Percentiles rank a stretch among this genome's conserved stretches.
Evolutionary conservation across 2,888 invertebrate genomes (phyloP).

Genomic region (Scrobipalpa costella): DNA sequence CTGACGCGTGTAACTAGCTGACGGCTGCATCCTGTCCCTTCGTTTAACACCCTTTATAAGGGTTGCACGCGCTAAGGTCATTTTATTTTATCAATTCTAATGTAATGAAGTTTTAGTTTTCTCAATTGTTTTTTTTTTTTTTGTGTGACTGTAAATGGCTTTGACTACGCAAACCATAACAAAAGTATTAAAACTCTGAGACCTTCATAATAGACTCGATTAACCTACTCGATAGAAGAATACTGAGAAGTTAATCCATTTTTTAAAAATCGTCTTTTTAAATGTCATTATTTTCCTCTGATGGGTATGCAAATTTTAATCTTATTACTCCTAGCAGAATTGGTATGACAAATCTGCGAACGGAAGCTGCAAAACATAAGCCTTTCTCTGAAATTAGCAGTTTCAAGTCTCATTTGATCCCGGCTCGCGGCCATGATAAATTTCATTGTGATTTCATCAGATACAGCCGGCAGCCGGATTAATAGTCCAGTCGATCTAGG

Average conservation of each 20-base stretch:
- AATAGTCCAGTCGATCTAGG: neutral
- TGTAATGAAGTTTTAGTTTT: too few relatives aligned
- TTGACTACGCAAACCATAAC: too few relatives aligned
- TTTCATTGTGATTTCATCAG: constrained; percentile 14
- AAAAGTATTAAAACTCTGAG: too few relatives aligned
- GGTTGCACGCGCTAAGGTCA: neutral
- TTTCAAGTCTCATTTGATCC: neutral
- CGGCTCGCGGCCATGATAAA: neutral
- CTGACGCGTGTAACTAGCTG: neutral
- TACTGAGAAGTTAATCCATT: too few relatives aligned
- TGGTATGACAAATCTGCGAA: neutral
- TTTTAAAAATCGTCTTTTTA: too few relatives aligned
- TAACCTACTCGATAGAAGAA: too few relatives aligned
- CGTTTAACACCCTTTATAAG: neutral
- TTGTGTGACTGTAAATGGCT: too few relatives aligned
- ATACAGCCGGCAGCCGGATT: constrained; percentile 22
- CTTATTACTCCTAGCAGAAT: neutral
- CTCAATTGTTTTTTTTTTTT: too few relatives aligned
- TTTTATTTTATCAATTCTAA: too few relatives aligned
- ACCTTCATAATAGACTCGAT: too few relatives aligned
- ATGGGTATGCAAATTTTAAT: neutral
- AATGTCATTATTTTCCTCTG: too few relatives aligned
- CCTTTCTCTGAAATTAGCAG: neutral
- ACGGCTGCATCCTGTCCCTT: constrained; percentile 5
- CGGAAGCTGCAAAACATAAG: constrained; percentile 3